Base-by-base conservation (phyloP, 1,140 invertebrate species). In the Cydia fagiglandana region DNA sequence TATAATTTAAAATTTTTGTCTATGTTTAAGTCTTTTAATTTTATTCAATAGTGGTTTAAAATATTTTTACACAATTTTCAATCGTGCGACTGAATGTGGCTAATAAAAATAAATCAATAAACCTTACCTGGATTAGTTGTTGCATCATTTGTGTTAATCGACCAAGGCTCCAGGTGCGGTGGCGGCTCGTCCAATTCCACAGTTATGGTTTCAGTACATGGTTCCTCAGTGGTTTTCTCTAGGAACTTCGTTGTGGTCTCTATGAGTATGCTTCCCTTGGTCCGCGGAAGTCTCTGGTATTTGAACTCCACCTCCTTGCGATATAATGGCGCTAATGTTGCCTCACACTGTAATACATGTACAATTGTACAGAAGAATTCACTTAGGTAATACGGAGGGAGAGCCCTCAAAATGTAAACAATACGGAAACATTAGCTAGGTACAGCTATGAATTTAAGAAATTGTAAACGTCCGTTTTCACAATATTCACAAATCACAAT, bases 321-420 rank as follows among this genome's bases (percentile, higher is more conserved):
- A 64, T 92, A 92, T 3, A 92, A 77, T 4, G 90, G 90, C 2
- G 89, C 84, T 75, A 92, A 88, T 10, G 86, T 83, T n/a, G 86
- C 84, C 79, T 88, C 88, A 79, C 90, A 92, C 90, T 92, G 78
- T 76, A 86, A 81, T 76, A 47, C 64, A 77, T 17, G 79, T 73
- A 77, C 50, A 50, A n/a, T n/a, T n/a, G n/a, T n/a, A n/a, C n/a
- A n/a, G n/a, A n/a, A n/a, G n/a, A n/a, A n/a, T n/a, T n/a, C n/a
- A n/a, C n/a, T n/a, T n/a, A n/a, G n/a, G n/a, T n/a, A n/a, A n/a
- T n/a, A n/a, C n/a, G n/a, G n/a, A n/a, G 24, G 24, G n/a, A 45
- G 41, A 45, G 2, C 2, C 5, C 41, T 24, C 24, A 24, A 45
- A 45, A 9, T 9, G 0, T 9, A 10, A 45, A 12, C 41, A 45